phyloP scores from a whole-genome alignment of 1,140 invertebrate genomes.

The Lucilia sericata region DNA sequence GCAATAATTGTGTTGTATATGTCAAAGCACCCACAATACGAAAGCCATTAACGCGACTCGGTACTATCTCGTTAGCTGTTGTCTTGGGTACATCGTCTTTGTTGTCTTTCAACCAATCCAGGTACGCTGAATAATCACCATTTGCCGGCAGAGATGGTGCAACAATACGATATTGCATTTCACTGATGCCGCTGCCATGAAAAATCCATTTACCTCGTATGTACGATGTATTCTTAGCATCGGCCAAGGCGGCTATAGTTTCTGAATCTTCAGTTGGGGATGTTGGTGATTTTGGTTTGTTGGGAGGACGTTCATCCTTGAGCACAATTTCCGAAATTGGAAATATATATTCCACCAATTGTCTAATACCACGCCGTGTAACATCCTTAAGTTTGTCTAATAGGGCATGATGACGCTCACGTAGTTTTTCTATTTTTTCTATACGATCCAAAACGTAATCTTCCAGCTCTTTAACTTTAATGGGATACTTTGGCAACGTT shows the following conservation, averaged over 20 bases:
- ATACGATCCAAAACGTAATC: slow-evolving; percentile 70
- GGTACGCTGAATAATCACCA: slow-evolving; percentile 83
- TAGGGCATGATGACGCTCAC: slow-evolving; percentile 69
- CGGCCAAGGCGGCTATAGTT: slow-evolving; percentile 78
- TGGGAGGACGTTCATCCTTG: slow-evolving; percentile 52
- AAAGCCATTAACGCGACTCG: slow-evolving; percentile 76
- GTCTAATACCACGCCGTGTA: slow-evolving; percentile 72
- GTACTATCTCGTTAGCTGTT: slow-evolving; percentile 63
- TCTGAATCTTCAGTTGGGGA: slow-evolving; percentile 70
- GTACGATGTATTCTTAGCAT: slow-evolving; percentile 81
- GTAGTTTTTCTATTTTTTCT: slow-evolving; percentile 70
- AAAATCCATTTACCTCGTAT: slow-evolving; percentile 80
- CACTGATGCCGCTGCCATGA: slow-evolving; percentile 75
- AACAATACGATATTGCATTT: slow-evolving; percentile 80
- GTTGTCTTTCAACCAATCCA: slow-evolving; percentile 78
- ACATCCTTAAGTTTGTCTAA: slow-evolving; percentile 73
- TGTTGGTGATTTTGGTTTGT: slow-evolving; percentile 9
- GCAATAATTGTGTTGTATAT: slow-evolving; percentile 83
- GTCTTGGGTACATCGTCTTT: slow-evolving; percentile 74
- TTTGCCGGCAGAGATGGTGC: slow-evolving; percentile 77
- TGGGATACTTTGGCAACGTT: slow-evolving; percentile 73
- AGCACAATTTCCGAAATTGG: slow-evolving; percentile 71
- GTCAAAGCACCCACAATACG: slow-evolving; percentile 83
- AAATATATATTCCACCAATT: slow-evolving; percentile 80
- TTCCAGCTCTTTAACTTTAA: slow-evolving; percentile 73